Percentiles rank a stretch among this genome's conserved stretches.
phyloP scores from a whole-genome alignment of 1,140 invertebrate species.

The Zaprionus davidi region DNA sequence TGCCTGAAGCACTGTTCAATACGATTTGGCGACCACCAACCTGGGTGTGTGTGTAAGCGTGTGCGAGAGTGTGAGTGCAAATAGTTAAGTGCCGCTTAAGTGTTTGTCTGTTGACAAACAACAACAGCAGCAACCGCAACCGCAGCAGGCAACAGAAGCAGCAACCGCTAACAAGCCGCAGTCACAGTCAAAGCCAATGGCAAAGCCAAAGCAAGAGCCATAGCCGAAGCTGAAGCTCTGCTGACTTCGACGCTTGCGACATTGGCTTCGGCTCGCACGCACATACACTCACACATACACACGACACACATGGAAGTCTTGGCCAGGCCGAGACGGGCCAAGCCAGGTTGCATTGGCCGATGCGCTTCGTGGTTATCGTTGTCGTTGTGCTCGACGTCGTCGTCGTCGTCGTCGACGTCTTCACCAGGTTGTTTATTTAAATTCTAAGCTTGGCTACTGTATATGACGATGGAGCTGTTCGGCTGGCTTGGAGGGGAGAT shows the following conservation, averaged over 20 bases:
- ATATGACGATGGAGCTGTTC: constrained; percentile 23
- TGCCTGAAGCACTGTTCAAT: constrained; percentile 20
- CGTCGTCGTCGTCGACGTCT: constrained; percentile 40
- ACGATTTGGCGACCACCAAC: constrained; percentile 26
- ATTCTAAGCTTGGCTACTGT: constrained; percentile 82
- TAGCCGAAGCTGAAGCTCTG: constrained; percentile 33
- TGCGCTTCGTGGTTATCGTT: constrained; percentile 35
- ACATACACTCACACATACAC: constrained; percentile 8
- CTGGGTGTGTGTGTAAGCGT: constrained; percentile 9
- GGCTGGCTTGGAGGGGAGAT: neutral
- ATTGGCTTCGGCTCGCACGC: constrained; percentile 12
- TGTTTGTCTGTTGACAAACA: constrained; percentile 70
- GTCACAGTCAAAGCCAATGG: neutral
- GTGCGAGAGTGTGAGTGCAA: constrained; percentile 34
- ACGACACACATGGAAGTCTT: neutral
- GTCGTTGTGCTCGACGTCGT: constrained; percentile 25
- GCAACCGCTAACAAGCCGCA: constrained; percentile 39
- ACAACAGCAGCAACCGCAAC: constrained; percentile 41
- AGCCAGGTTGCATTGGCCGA: constrained; percentile 46
- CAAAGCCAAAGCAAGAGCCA: constrained; percentile 7
- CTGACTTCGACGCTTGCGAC: constrained; percentile 17
- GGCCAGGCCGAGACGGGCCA: constrained; percentile 32
- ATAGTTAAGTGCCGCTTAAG: constrained; percentile 66
- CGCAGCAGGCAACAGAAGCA: constrained; percentile 19
- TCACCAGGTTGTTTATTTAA: constrained; percentile 76